Conservation (phyloP, 1,140 invertebrate species). For the Eufriesea mexicana region DNA sequence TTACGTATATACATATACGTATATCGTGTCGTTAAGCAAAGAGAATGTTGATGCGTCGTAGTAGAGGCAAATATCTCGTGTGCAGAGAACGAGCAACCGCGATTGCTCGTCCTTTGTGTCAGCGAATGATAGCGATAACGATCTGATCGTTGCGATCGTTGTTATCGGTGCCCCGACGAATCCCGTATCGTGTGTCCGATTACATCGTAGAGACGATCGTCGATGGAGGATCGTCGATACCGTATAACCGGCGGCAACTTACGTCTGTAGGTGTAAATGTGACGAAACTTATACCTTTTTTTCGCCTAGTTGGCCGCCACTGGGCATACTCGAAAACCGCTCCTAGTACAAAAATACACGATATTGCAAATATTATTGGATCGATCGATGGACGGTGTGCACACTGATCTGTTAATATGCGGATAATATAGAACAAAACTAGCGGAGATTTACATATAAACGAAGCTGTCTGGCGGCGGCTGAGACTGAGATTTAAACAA, state of each 20-base stretch:
- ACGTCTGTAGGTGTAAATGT: constrained; percentile 43
- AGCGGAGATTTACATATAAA: constrained; percentile 42
- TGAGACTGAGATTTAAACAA: constrained; percentile 13
- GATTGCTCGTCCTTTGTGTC: no score
- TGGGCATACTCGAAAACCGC: constrained; percentile 43
- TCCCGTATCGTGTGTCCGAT: no score
- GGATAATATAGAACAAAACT: constrained; percentile 40
- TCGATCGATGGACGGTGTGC: constrained; percentile 12
- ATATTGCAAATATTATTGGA: constrained; percentile 60
- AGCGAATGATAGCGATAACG: no score
- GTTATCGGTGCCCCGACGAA: no score
- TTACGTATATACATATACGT: no score
- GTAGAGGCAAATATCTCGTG: background rate
- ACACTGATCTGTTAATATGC: constrained; percentile 52
- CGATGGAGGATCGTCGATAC: no score
- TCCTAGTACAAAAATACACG: constrained; percentile 67
- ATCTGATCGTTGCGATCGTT: no score
- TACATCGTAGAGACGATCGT: no score
- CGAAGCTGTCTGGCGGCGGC: constrained; percentile 32
- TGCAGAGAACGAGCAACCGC: background rate
- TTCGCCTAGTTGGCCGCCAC: constrained; percentile 58
- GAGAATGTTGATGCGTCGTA: constrained; percentile 24
- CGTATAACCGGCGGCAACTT: constrained; percentile 34
- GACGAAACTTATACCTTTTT: constrained; percentile 64
- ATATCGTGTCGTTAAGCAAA: constrained; percentile 1